phyloP scores from a whole-genome alignment of 2,113 vertebrate genomes.

The Anser cygnoides region DNA sequence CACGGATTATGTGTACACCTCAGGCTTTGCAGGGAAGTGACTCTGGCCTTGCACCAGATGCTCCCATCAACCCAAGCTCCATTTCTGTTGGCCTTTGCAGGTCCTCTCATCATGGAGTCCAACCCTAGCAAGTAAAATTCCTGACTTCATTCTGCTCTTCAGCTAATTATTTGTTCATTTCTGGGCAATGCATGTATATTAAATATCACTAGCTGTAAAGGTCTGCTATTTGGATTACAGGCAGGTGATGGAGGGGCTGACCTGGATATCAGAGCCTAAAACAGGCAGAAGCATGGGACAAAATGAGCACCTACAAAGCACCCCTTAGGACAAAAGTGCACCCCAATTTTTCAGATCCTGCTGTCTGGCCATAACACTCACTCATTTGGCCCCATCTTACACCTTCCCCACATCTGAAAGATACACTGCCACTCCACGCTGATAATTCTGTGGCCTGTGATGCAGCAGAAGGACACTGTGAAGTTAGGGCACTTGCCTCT shows the following conservation, averaged over 20 bases:
- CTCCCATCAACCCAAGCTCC: not conserved
- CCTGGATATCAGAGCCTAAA: not conserved
- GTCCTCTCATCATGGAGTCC: not conserved
- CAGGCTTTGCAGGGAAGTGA: not conserved
- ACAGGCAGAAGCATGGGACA: not conserved
- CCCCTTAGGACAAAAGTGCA: not conserved
- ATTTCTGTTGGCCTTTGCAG: not conserved
- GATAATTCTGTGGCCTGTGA: not conserved
- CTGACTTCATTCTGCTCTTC: not conserved
- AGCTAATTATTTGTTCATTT: not conserved
- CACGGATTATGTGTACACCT: not conserved
- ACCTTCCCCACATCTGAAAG: not conserved
- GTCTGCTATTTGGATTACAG: not conserved
- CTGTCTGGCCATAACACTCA: not conserved
- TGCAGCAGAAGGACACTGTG: not conserved
- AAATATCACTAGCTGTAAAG: not conserved
- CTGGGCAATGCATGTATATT: not conserved
- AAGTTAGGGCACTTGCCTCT: not conserved
- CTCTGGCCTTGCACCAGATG: not conserved
- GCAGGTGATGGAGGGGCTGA: not conserved
- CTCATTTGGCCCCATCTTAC: not conserved
- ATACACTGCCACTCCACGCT: fast-evolving
- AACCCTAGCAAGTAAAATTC: not conserved
- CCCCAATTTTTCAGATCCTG: not conserved
- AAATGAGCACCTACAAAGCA: not conserved